These are phyloP conservation scores for Todus mexicanus DNA, from an alignment of 2,797 vertebrate genomes.

Conservation along the genomic window DNA sequence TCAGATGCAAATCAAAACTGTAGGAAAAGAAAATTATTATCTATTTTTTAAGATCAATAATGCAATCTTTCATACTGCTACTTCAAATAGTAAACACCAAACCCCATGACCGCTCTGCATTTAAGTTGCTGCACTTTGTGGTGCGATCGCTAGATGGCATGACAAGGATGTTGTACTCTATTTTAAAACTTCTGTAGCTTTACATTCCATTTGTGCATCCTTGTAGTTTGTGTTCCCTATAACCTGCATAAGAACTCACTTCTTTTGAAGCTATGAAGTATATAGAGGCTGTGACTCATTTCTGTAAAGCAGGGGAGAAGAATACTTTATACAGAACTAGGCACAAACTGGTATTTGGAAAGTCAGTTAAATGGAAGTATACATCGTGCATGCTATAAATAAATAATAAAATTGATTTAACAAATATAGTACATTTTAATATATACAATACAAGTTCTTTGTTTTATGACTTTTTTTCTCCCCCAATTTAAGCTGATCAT, in stretches of 20 bases:
- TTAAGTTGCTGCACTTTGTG: neutral
- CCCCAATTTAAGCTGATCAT: neutral
- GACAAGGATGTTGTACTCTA: conserved; percentile 15
- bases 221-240: neutral
- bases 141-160: conserved; percentile 67
- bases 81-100: neutral
- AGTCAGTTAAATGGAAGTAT: neutral
- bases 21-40: neutral
- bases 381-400: neutral
- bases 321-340: neutral
- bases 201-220: neutral
- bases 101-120: neutral
- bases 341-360: neutral
- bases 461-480: neutral
- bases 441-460: too few species aligned
- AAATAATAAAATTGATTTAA: too few species aligned
- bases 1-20: neutral
- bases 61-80: neutral
- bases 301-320: neutral
- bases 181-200: neutral
- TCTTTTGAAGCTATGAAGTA: neutral
- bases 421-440: too few species aligned
- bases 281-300: neutral
- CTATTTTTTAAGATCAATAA: neutral
- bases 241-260: neutral